These are phyloP conservation scores for Tautogolabrus adspersus DNA, from an alignment of 2,113 vertebrate genomes.

Conservation along the genomic window DNA sequence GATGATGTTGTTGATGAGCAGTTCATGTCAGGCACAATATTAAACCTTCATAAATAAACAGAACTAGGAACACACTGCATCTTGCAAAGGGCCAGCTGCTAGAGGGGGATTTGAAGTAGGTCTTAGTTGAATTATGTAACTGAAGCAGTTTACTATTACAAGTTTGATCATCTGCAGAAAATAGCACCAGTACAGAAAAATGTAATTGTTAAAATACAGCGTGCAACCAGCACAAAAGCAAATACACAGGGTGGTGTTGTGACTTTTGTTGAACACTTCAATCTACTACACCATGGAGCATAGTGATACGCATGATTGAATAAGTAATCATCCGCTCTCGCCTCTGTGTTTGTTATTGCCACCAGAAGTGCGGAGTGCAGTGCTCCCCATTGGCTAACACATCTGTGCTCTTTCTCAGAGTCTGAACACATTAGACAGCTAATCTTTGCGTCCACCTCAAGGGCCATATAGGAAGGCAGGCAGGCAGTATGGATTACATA, in stretches of 20 bases:
- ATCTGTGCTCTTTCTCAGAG: slow-evolving; percentile 58
- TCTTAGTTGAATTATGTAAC: slow-evolving; percentile 46
- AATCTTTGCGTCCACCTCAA: slow-evolving; percentile 61
- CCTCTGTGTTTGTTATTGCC: slow-evolving; percentile 66
- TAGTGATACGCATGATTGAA: slow-evolving; percentile 58
- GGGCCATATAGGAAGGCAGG: slow-evolving; percentile 33
- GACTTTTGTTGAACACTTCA: slow-evolving; percentile 36
- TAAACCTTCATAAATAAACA: slow-evolving; percentile 51
- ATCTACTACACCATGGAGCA: slow-evolving; percentile 44
- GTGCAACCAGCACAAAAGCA: slow-evolving; percentile 4
- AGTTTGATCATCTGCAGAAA: slow-evolving; percentile 48
- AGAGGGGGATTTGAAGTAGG: slow-evolving; percentile 20
- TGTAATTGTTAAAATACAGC: background rate
- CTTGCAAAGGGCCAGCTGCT: slow-evolving; percentile 19
- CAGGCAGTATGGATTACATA: slow-evolving; percentile 47
- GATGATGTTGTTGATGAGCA: background rate
- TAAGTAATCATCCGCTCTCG: slow-evolving; percentile 66
- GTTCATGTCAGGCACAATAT: slow-evolving; percentile 42
- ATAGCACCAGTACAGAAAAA: background rate
- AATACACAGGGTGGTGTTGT: slow-evolving; percentile 44
- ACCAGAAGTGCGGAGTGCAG: slow-evolving; percentile 57
- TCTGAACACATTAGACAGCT: slow-evolving; percentile 69
- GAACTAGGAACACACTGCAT: slow-evolving; percentile 43
- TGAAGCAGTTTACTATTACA: slow-evolving; percentile 24
- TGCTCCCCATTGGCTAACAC: slow-evolving; percentile 51